These are phyloP conservation scores for Drosophila pruinosa DNA, from an alignment of 1,140 invertebrate genomes.

Conservation along the genomic window DNA sequence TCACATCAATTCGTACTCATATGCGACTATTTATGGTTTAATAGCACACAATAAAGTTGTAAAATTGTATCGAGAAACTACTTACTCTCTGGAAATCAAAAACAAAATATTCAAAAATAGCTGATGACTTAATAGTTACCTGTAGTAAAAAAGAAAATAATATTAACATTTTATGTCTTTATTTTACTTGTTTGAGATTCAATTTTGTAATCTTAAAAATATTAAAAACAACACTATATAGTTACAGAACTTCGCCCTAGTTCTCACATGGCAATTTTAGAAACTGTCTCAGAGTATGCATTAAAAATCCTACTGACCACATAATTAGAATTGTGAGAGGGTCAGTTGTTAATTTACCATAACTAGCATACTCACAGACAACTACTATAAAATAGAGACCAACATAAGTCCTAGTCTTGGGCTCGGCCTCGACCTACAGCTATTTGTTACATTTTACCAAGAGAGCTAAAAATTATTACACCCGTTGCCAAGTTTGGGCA, in stretches of 20 bases:
- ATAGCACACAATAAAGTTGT: slow-evolving; percentile 17
- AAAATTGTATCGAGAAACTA: neutral
- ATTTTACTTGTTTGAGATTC: neutral
- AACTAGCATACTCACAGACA: neutral
- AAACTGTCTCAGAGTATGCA: neutral
- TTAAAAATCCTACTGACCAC: slow-evolving; percentile 3
- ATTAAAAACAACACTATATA: neutral
- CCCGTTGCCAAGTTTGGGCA: slow-evolving; percentile 33
- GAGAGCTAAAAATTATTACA: slow-evolving; percentile 53
- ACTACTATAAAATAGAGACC: neutral
- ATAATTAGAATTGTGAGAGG: slow-evolving; percentile 18
- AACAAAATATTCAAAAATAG: too few relatives aligned
- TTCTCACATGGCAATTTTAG: neutral
- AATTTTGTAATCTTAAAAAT: neutral
- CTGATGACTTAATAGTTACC: neutral
- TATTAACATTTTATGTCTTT: neutral
- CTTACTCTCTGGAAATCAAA: neutral
- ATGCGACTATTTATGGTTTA: slow-evolving; percentile 15
- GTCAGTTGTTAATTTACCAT: slow-evolving; percentile 16
- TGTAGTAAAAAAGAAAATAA: neutral
- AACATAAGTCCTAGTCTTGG: neutral
- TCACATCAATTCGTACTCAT: slow-evolving; percentile 7
- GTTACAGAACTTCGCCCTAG: neutral
- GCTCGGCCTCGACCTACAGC: slow-evolving; percentile 38
- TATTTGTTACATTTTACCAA: slow-evolving; percentile 68